Conservation (phyloP, 2,888 invertebrate genomes). For the Exocentrus adspersus region DNA sequence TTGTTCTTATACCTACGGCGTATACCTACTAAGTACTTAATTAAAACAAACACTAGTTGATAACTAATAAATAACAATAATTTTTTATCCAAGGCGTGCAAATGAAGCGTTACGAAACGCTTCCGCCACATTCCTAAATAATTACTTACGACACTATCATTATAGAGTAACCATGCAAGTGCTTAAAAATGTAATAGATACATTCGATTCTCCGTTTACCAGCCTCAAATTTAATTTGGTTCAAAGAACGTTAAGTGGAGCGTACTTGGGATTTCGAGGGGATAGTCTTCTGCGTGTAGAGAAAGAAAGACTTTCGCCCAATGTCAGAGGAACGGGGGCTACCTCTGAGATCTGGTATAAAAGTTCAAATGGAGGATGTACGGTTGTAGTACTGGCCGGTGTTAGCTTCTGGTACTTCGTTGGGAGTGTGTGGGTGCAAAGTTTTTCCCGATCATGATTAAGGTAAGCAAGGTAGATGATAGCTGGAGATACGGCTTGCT, state of each 20-base stretch:
- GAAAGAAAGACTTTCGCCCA: conserved; percentile 43
- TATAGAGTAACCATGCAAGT: too few relatives aligned
- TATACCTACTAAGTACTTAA: too few relatives aligned
- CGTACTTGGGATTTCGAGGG: conserved; percentile 33
- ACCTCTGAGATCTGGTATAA: conserved; percentile 20
- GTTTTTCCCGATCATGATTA: conserved; percentile 3
- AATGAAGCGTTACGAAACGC: too few relatives aligned
- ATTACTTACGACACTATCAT: too few relatives aligned
- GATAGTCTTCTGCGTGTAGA: conserved; percentile 22
- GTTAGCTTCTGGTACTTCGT: conserved; percentile 17
- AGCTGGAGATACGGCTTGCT: too few relatives aligned
- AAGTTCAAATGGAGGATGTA: background rate
- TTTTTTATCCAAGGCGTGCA: too few relatives aligned
- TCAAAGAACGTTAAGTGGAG: conserved; percentile 39
- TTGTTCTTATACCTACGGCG: too few relatives aligned
- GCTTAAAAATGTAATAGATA: too few relatives aligned
- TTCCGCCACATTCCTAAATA: too few relatives aligned
- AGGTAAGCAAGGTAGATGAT: conserved; percentile 19
- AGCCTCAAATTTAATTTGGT: conserved; percentile 33
- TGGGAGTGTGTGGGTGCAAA: background rate
- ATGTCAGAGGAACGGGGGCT: conserved; percentile 37
- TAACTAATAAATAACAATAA: too few relatives aligned
- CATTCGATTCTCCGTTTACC: too few relatives aligned
- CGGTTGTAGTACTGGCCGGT: background rate
- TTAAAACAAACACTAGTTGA: too few relatives aligned